These are phyloP conservation scores for human DNA, from an alignment of 2,113 vertebrate genomes.

Conservation along the genomic window GRCh38 chr21:33655001-33655500, in stretches of 20 bases:
- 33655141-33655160: not conserved
- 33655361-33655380: not conserved
- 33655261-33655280: not conserved
- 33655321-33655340: not conserved
- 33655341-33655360: not conserved
- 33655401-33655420: not conserved
- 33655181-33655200: not conserved
- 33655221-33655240: slow-evolving; percentile 21
- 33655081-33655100: not conserved
- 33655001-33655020: not conserved
- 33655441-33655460: too few relatives aligned
- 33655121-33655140: not conserved
- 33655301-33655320: not conserved
- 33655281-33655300: not conserved
- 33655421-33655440: too few relatives aligned
- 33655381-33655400: not conserved
- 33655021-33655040: not conserved
- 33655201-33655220: not conserved
- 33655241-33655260: not conserved
- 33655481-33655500: too few relatives aligned
- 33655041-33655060: not conserved
- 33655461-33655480: too few relatives aligned
- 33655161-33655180: not conserved
- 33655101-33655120: not conserved
- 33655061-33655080: not conserved